These are phyloP conservation scores for Laothoe populi DNA, from an alignment of 2,888 invertebrate genomes.

Conservation along the genomic window DNA sequence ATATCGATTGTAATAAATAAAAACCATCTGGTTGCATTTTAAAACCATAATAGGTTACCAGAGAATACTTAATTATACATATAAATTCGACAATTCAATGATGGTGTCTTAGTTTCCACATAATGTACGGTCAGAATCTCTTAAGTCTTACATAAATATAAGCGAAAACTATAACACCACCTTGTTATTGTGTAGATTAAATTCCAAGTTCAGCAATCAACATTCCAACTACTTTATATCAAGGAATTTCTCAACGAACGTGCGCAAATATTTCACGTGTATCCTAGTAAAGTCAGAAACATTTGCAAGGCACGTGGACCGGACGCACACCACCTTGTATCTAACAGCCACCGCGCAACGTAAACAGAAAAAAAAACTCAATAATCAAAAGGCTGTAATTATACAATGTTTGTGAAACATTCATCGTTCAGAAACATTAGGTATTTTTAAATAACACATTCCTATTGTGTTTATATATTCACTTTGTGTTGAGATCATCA, in stretches of 20 bases:
- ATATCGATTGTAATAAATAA: too few species aligned
- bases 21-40: too few species aligned
- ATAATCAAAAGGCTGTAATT: conserved; percentile 21
- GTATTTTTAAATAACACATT: conserved; percentile 14
- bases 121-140: too few species aligned
- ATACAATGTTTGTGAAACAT: conserved; percentile 14
- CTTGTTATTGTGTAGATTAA: not conserved
- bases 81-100: too few species aligned
- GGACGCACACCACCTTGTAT: not conserved
- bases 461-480: not conserved
- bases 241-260: not conserved
- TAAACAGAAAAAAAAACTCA: conserved; percentile 20
- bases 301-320: conserved; percentile 16
- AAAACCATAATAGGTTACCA: too few species aligned
- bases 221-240: not conserved
- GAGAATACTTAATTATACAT: too few species aligned
- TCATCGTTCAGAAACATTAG: not conserved
- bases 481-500: not conserved
- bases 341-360: not conserved
- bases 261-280: not conserved
- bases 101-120: too few species aligned
- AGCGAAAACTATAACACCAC: too few species aligned
- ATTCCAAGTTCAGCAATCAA: not conserved
- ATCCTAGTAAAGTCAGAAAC: not conserved
- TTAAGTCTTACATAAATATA: too few species aligned